phyloP scores from a whole-genome alignment of 1,140 invertebrate genomes.

The Cryptotermes secundus region DNA sequence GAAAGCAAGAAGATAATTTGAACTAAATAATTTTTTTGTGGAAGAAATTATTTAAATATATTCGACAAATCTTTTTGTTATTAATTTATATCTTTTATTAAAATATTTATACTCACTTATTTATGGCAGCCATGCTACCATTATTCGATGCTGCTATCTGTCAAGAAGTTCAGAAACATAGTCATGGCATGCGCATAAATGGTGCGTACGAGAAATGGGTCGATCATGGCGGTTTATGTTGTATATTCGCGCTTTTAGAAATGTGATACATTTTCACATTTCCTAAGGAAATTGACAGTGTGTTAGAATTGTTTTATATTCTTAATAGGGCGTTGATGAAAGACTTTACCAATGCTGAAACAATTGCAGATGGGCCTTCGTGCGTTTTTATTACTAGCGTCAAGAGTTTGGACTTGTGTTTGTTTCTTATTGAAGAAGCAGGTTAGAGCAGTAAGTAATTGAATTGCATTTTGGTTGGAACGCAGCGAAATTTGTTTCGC shows the following conservation, averaged over 20 bases:
- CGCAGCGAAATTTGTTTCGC: not conserved
- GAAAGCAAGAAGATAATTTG: too few relatives aligned
- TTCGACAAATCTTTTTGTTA: too few relatives aligned
- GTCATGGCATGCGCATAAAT: conserved; percentile 32
- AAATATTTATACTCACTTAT: not conserved
- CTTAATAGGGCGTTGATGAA: conserved; percentile 32
- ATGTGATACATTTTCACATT: conserved; percentile 28
- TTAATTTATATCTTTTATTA: too few relatives aligned
- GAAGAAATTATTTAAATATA: too few relatives aligned
- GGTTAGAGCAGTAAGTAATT: conserved; percentile 84
- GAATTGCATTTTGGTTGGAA: not conserved
- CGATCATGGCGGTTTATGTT: conserved; percentile 36
- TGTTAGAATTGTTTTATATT: conserved; percentile 27
- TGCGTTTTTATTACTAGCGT: conserved; percentile 90
- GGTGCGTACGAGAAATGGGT: conserved; percentile 36
- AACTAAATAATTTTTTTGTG: too few relatives aligned
- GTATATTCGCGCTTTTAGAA: conserved; percentile 33
- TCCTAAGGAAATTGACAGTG: not conserved
- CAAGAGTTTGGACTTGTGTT: conserved; percentile 96
- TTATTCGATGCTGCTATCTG: conserved; percentile 23
- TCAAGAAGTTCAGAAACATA: not conserved
- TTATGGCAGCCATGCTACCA: not conserved
- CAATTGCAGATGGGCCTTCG: conserved; percentile 96
- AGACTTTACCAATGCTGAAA: conserved; percentile 76
- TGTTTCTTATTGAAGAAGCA: conserved; percentile 96